Base-by-base conservation (phyloP, 2,888 invertebrate species). In the Chymomyza amoena region DNA sequence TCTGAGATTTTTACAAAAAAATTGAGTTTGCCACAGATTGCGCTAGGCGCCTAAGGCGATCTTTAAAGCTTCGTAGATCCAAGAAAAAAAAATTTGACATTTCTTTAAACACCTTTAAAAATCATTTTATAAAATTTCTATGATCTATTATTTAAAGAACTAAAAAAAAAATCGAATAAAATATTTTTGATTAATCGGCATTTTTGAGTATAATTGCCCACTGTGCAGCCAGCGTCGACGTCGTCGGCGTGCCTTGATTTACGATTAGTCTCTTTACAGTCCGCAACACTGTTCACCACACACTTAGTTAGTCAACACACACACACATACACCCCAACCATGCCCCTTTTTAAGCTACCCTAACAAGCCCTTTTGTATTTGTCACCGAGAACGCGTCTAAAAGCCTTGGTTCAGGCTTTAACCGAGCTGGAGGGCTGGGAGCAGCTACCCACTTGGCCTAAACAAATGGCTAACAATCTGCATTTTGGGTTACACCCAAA, bases 391-490 rank as follows among this genome's bases (percentile, higher is more conserved):
- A 15, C 10, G 20, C 7, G 57, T 9, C 20, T 13, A 68, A 72
- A 25, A 73, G 75, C 77, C 70, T 70, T 66, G 32, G 32, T 32
- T 32, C 32, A 32, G 32, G 32, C 32, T 32, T 32, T 9, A 32
- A 66, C 66, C 32, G 60, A 6, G n/a, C 9, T 66, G 60, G 15
- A 77, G 63, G 62, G 64, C 25, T 2, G 64, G 70, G 18, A 56
- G 59, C 56, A 57, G 71, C 64, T 59, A 64, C 79, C 79, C 83
- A 78, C 69, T 78, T 67, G 63, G 64, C 70, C 65, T 66, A 74
- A 80, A 79, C 84, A 80, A 84, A 84, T 81, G 76, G 78, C 82
- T 75, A 77, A 71, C 84, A 81, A 84, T 80, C 84, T 84, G 83
- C 83, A 84, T 80, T 81, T 81, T 71, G 64, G 73, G 77, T 45